These are phyloP conservation scores for Chionis minor DNA, from an alignment of 2,113 vertebrate genomes.

Conservation along the genomic window DNA sequence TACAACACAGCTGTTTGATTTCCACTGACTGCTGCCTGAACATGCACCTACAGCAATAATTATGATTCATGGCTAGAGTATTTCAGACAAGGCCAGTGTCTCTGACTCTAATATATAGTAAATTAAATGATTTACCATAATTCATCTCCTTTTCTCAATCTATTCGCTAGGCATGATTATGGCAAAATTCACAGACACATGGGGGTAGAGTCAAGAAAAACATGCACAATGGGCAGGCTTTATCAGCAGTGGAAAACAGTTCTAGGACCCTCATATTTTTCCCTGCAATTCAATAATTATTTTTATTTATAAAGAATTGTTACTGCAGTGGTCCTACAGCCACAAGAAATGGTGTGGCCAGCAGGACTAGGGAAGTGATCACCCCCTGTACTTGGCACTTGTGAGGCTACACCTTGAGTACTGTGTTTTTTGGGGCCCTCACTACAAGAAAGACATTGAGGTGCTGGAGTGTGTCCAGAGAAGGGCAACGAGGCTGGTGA, in stretches of 20 bases:
- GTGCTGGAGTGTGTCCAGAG: rapidly evolving
- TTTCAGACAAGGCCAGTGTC: background rate
- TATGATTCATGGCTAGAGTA: background rate
- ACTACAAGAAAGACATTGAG: background rate
- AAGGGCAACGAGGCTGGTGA: background rate
- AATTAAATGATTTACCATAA: background rate
- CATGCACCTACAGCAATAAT: background rate
- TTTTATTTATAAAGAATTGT: background rate
- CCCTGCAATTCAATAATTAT: background rate
- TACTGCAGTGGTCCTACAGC: background rate
- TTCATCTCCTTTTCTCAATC: background rate
- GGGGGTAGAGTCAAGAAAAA: background rate
- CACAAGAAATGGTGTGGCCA: background rate
- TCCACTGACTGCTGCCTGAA: background rate
- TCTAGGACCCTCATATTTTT: background rate
- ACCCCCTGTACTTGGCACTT: rapidly evolving
- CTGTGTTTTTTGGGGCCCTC: background rate
- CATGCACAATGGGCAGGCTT: background rate
- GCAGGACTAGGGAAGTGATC: rapidly evolving
- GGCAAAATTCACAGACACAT: background rate
- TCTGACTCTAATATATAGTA: background rate
- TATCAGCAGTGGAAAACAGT: background rate
- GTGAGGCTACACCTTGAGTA: rapidly evolving
- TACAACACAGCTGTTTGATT: background rate
- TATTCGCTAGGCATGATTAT: background rate